Evolutionary conservation across 2,113 vertebrate genomes (phyloP), one percentile per base, ranked within the genome.

Genomic region (Vulpes vulpes): DNA sequence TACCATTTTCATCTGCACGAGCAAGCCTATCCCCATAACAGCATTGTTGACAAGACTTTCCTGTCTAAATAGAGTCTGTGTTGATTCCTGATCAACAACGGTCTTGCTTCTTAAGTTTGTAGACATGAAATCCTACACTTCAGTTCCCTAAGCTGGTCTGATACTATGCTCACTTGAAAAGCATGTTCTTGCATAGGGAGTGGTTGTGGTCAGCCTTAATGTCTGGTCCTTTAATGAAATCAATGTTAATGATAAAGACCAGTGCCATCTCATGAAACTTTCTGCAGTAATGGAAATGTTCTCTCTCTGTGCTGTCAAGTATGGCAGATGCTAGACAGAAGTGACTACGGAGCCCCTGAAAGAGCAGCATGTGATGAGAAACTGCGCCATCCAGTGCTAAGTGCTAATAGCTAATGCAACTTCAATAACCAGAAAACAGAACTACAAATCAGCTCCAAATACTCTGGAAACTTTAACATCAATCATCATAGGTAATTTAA

Each of bases 141-240:
- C 27, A 89, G 53, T 43, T 73, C 64, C 20, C 62, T 71, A 89
- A 96, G 99, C 99, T 78, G 97, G 98, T 98, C 98, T 99, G 97
- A 99, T 98, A 98, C 99, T 99, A 97, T 99, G 97, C 99, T 99
- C 73, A 99, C 99, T 98, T 99, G 99, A 98, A 99, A 99, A 96
- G 98, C 99, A 88, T 99, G 96, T 93, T 98, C 95, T 97, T 69
- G 43, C 49, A 62, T 65, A 74, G 51, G 22, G 15, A 69, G 67
- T 92, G 67, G 19, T 55, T 96, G 84, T 57, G 43, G 23, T 89
- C 43, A 92, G 35, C 30, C 35, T 30, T 78, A 78, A 74, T 25
- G 6, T 89, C 79, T 73, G 55, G 30, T 51, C 64, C 35, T 57
- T 62, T 38, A 55, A n/a, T 49, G 74, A 90, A 79, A 64, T 81